Conservation (phyloP, 2,113 vertebrate species). For the Connochaetes taurinus region DNA sequence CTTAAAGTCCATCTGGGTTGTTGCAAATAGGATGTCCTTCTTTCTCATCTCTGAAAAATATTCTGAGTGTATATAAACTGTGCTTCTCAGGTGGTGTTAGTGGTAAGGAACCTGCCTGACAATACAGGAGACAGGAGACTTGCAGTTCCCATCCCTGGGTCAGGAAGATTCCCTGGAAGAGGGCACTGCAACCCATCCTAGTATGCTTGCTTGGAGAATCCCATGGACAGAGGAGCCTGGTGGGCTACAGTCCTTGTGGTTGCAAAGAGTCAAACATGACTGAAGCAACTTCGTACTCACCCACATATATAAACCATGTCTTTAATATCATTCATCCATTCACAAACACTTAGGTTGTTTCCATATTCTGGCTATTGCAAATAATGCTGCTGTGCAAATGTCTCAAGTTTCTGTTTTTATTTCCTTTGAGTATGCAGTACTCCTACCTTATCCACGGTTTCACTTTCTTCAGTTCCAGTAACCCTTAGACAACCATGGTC, state of each 20-base stretch:
- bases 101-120: background rate
- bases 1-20: background rate
- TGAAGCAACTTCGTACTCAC: background rate
- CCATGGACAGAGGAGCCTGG: background rate
- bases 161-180: background rate
- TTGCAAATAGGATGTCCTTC: background rate
- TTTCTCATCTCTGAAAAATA: background rate
- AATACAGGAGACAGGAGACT: background rate
- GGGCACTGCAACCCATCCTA: background rate
- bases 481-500: background rate
- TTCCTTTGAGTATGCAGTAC: background rate
- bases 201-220: background rate
- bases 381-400: background rate
- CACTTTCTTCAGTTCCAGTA: background rate
- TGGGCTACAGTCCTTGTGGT: fast-evolving
- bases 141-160: background rate
- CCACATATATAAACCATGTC: background rate
- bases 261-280: background rate
- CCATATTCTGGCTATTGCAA: too few relatives aligned
- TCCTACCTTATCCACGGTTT: background rate
- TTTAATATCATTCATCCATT: background rate
- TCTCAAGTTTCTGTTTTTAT: background rate
- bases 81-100: background rate
- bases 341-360: background rate
- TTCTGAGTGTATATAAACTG: background rate